A percentile compares a stretch with the other conserved stretches of the same genome.
Conservation (phyloP, 2,797 vertebrate genomes). For the Chelonia mydas region DNA sequence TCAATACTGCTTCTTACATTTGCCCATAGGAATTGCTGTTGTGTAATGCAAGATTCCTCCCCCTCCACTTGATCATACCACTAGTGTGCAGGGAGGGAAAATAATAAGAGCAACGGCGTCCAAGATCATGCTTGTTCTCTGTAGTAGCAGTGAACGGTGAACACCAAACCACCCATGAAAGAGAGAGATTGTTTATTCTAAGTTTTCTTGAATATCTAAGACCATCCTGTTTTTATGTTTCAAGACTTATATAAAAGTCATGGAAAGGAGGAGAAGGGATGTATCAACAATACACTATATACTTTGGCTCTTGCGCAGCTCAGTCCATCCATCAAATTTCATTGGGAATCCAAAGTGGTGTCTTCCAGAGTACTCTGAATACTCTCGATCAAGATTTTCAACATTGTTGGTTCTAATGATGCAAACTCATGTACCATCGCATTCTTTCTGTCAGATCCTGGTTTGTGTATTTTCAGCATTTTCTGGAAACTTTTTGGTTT, state of each 20-base stretch:
- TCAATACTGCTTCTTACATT: not conserved
- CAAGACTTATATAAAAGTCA: not conserved
- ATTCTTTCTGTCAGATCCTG: not conserved
- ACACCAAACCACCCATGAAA: not conserved
- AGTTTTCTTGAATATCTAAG: not conserved
- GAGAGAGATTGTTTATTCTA: not conserved
- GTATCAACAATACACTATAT: not conserved
- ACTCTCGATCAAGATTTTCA: not conserved
- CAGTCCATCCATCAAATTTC: not conserved
- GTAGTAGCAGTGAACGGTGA: not conserved
- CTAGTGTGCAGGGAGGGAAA: not conserved
- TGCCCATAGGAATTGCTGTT: constrained; percentile 7
- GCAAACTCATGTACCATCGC: rapidly evolving
- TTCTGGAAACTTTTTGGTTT: not conserved
- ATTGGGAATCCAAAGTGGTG: not conserved
- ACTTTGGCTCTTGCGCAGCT: not conserved
- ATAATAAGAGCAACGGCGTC: not conserved
- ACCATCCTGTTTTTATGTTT: not conserved
- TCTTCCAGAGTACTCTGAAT: not conserved
- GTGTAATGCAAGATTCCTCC: not conserved
- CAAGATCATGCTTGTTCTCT: not conserved
- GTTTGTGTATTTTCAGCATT: not conserved
- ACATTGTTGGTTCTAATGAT: not conserved
- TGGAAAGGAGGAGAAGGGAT: not conserved
- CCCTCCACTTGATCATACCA: not conserved